phyloP scores from a whole-genome alignment of 2,888 invertebrate genomes.

The Pandemis heparana region DNA sequence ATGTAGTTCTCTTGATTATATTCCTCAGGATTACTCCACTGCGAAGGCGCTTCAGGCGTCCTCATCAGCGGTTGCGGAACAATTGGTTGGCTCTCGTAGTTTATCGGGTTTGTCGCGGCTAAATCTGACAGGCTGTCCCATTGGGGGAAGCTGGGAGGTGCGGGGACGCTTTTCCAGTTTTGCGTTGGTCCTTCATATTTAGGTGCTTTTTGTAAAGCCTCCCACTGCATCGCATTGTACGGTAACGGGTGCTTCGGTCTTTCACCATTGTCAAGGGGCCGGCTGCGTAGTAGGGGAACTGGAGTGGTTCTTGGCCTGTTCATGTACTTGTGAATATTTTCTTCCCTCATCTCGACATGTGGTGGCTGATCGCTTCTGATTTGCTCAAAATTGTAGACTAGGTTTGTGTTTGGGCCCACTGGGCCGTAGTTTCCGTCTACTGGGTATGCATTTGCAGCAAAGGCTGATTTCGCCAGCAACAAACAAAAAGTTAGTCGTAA shows the following conservation, averaged over 20 bases:
- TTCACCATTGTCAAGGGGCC: conserved; percentile 32
- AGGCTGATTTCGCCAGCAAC: conserved; percentile 50
- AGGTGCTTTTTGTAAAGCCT: conserved; percentile 24
- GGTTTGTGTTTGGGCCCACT: conserved; percentile 51
- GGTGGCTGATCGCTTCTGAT: conserved; percentile 55
- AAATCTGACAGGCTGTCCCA: conserved; percentile 27
- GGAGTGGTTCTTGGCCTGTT: conserved; percentile 51
- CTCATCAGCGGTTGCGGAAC: conserved; percentile 21
- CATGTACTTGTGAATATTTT: conserved; percentile 59
- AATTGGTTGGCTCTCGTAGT: conserved; percentile 20
- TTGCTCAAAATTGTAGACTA: conserved; percentile 60
- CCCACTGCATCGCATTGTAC: conserved; percentile 32
- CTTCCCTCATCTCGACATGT: conserved; percentile 59
- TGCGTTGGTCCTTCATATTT: conserved; percentile 26
- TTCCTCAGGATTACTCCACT: conserved; percentile 20
- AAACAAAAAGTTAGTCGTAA: conserved; percentile 46
- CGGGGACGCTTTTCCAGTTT: conserved; percentile 40
- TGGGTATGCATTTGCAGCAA: conserved; percentile 46
- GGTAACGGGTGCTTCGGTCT: conserved; percentile 32
- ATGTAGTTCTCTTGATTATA: conserved; percentile 3
- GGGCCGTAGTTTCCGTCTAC: conserved; percentile 34
- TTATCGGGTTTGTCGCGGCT: conserved; percentile 12
- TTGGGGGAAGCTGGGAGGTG: conserved; percentile 43
- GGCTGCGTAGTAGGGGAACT: conserved; percentile 46
- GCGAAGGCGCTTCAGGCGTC: conserved; percentile 2